These are phyloP conservation scores for Agriopis leucophaearia DNA, from an alignment of 2,888 invertebrate genomes.

Conservation along the genomic window DNA sequence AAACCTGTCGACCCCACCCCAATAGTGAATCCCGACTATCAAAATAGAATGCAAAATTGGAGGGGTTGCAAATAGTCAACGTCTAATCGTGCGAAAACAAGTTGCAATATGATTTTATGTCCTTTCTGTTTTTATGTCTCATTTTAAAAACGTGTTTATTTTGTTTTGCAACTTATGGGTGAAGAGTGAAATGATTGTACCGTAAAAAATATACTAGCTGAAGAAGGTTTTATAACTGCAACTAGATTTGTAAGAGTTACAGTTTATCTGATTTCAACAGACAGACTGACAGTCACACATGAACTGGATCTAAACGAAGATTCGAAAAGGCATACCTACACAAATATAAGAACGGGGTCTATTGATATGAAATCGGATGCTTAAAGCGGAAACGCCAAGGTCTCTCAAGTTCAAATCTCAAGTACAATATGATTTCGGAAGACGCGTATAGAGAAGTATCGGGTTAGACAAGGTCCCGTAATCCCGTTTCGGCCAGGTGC, in stretches of 20 bases:
- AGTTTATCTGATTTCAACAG: constrained; percentile 8
- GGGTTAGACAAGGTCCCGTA: constrained; percentile 74
- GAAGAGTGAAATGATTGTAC: constrained; percentile 5
- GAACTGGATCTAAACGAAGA: not conserved
- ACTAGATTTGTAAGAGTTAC: not conserved
- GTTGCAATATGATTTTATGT: constrained; percentile 62
- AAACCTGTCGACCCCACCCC: constrained; percentile 75
- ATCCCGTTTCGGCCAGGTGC: constrained; percentile 78
- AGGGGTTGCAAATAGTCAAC: constrained; percentile 81
- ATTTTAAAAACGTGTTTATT: constrained; percentile 50
- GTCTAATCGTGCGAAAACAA: constrained; percentile 76
- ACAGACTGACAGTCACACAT: constrained; percentile 1
- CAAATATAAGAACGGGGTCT: constrained; percentile 35
- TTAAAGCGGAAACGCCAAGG: constrained; percentile 62
- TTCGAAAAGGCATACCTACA: constrained; percentile 12
- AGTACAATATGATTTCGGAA: constrained; percentile 59
- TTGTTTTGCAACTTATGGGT: constrained; percentile 20
- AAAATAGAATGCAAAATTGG: constrained; percentile 70
- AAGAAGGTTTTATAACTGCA: not conserved
- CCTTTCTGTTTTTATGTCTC: constrained; percentile 50
- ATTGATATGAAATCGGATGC: constrained; percentile 57
- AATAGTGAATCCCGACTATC: constrained; percentile 66
- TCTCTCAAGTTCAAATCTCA: constrained; percentile 55
- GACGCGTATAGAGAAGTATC: constrained; percentile 55
- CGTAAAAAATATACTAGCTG: not conserved